Evolutionary conservation across 2,888 invertebrate genomes (phyloP), one percentile per base, ranked within the genome.

Genomic region (Alsophila aescularia): DNA sequence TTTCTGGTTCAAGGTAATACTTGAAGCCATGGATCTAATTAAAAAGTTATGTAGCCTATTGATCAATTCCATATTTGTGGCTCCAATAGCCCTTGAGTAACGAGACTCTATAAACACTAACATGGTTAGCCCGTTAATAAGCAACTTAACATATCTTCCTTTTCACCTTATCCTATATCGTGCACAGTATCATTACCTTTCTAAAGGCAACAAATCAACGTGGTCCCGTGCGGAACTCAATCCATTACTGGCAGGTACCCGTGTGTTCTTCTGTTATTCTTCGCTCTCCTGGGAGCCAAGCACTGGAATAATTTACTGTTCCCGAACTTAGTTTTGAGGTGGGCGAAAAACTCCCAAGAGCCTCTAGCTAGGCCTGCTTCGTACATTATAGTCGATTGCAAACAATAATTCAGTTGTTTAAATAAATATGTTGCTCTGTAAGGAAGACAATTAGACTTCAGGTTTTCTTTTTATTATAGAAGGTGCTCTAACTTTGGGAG

Each of bases 251-350:
- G 40, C 36, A 41, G 45, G 31, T 41, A 41, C 32, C 69, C 64
- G 73, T 69, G 62, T 57, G 67, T 77, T 81, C 83, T 82, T 82
- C 75, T 79, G 79, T 82, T 85, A 81, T 85, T 84, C 82, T 83
- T 83, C 59, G 34, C 35, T 65, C 87, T 76, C 80, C 4, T 27
- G 76, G 66, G 84, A 53, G 36, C 60, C 40, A 47, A 73, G 70
- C 70, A 70, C 69, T 59, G 64, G 84, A 83, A 87, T 87, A 87
- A 87, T 87, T 87, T 87, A 87, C 83, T 79, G 81, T 79, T 81
- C 67, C 66, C 76, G 70, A 79, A 81, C 81, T 79, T 80, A 83
- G 81, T 85, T 84, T 81, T 80, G 81, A 83, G 81, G 81, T 79
- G 74, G 79, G 80, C 80, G 54, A 65, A 63, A 47, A 40, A 21